Base-by-base conservation (phyloP, 2,797 vertebrate species). In the Pipistrellus pygmaeus region DNA sequence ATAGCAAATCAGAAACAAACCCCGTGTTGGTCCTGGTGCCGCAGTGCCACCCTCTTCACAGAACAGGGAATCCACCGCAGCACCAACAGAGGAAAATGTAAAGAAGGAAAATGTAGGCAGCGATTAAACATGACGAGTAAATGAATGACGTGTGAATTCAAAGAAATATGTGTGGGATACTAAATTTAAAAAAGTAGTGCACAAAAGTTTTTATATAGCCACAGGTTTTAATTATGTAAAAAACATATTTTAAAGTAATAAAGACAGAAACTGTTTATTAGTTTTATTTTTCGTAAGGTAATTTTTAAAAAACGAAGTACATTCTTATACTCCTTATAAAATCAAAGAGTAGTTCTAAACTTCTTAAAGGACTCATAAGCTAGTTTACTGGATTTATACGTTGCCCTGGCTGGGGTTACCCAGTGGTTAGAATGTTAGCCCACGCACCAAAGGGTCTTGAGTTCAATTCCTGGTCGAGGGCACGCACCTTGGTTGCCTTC, bases 271-370 rank as follows among this genome's bases (percentile, higher is more conserved):
- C 55, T 73, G 11, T 60, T 93, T 77, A 80, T 77, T 77, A 78
- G 25, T 64, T 83, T 93, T 48, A 95, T 60, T 96, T 90, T 92
- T 91, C 94, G 44, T 76, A 91, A 77, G 41, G 35, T 21, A 80
- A n/a, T 53, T 81, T 60, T 64, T 80, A 35, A 72, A 69, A 91
- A 11, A 32, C 53, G 44, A 90, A 83, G 55, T 44, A 46, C 53
- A 76, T 71, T 90, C 85, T 90, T 78, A 88, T 71, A 85, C 27
- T 73, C 41, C 93, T 72, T 68, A 76, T 46, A 85, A 90, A 88
- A 94, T 68, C 4, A 32, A 93, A 97, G 60, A 82, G 21, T 32
- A 32, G 2, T 71, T 85, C 15, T 90, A 53, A 88, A 80, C 32
- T 60, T 80, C 44, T 32, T 46, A 11, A 38, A 91, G 80, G 78